phyloP scores from a whole-genome alignment of 2,113 vertebrate species.

The Progne subis region DNA sequence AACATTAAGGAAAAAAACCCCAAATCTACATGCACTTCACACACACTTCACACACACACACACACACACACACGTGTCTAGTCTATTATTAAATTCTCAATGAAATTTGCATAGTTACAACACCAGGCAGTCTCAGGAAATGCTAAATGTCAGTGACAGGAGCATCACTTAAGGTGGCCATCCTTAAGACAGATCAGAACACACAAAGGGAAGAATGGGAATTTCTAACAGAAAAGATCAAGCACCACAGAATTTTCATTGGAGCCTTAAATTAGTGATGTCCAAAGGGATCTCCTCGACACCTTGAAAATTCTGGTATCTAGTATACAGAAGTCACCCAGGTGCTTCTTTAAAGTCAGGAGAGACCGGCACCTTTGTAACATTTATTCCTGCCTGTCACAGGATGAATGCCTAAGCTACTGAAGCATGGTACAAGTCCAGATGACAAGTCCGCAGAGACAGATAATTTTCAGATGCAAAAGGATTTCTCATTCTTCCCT shows the following conservation, averaged over 20 bases:
- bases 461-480: not conserved
- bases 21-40: not conserved
- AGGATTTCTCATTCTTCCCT: not conserved
- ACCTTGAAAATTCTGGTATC: not conserved
- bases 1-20: not conserved
- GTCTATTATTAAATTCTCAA: conserved; percentile 28
- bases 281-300: not conserved
- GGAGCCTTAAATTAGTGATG: not conserved
- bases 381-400: not conserved
- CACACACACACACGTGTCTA: not conserved
- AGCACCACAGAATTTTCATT: not conserved
- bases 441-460: not conserved
- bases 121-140: conserved; percentile 26
- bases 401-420: not conserved
- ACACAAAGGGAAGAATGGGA: not conserved
- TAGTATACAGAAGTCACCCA: not conserved
- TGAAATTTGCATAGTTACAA: conserved; percentile 34
- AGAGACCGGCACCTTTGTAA: not conserved
- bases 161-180: not conserved
- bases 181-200: not conserved
- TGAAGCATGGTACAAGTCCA: not conserved
- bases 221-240: not conserved
- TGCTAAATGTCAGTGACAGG: not conserved
- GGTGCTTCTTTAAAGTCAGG: not conserved
- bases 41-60: not conserved